Percentiles rank a stretch among this genome's conserved stretches.
phyloP scores from a whole-genome alignment of 2,888 invertebrate species.

The Halictus quadricinctus region DNA sequence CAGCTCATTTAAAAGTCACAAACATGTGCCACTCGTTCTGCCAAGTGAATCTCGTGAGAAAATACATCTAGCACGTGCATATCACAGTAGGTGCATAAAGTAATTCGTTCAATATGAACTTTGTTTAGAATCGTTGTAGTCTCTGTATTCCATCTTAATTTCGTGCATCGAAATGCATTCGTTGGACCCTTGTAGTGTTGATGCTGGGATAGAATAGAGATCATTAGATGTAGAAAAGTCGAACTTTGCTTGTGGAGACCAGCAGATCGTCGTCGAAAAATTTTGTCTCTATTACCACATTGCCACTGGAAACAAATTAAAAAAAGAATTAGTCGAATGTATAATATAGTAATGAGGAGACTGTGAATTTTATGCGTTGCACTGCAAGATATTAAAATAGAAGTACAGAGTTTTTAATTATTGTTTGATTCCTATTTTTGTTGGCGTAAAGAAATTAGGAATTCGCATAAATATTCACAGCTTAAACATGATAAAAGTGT shows the following conservation, averaged over 20 bases:
- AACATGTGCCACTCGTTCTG: constrained; percentile 31
- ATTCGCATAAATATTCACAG: not conserved
- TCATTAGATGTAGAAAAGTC: constrained; percentile 95
- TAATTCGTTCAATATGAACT: constrained; percentile 44
- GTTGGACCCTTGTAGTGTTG: constrained; percentile 59
- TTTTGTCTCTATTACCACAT: constrained; percentile 97
- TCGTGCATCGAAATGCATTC: constrained; percentile 2
- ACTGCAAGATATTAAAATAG: not conserved
- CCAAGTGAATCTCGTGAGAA: constrained; percentile 22
- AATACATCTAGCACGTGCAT: constrained; percentile 39
- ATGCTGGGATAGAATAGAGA: constrained; percentile 30
- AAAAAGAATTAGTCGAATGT: not conserved
- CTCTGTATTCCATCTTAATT: constrained; percentile 15
- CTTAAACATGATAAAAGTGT: not conserved
- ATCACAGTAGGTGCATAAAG: constrained; percentile 47
- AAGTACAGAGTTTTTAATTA: not conserved
- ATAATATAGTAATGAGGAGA: not conserved
- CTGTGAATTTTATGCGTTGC: not conserved
- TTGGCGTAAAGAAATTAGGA: not conserved
- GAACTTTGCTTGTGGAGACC: constrained; percentile 96
- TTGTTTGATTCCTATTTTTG: not conserved
- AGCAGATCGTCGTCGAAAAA: constrained; percentile 97
- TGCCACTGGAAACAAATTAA: constrained; percentile 88
- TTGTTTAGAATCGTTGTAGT: constrained; percentile 21
- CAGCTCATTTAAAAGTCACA: constrained; percentile 21